Evolutionary conservation across 1,140 invertebrate species (phyloP), one percentile per base, ranked within the genome.

Genomic region (Rhopalosiphum maidis): DNA sequence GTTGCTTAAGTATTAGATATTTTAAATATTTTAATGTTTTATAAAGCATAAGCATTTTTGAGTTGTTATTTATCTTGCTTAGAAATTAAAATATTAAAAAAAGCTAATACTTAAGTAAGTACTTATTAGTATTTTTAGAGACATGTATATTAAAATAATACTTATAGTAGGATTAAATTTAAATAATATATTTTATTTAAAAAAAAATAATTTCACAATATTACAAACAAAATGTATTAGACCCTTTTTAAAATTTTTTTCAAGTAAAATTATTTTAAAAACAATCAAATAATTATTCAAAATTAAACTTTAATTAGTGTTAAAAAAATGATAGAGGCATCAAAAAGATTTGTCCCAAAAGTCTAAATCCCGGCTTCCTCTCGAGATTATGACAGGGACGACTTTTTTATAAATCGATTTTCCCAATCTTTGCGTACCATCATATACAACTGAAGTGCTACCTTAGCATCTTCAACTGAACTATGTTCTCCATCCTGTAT

Each of bases 401-500:
- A 4, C 41, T 41, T 93, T 93, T 87, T 90, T 93, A 93, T 11
- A 94, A 35, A 41, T 41, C 1, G 48, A 83, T 68, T 94, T 93
- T 98, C 98, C 98, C 98, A 98, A 60, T 96, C 96, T 91, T 96
- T 96, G 37, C 96, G 96, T 89, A 97, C 96, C 86, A 97, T 95
- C 87, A 97, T 97, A 94, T 99, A 99, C 0, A 99, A 95, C 93
- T 97, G 96, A 97, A 99, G 98, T 0, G 98, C 96, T 0, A 97
- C 97, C 93, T 97, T 96, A 0, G 98, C 98, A 95, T 99, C 98
- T 95, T 98, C 97, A 1, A 98, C 96, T 0, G 98, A 99, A 95
- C 96, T 97, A 95, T 99, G 99, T 95, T 99, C 98, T 1, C 98
- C 98, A 30, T 96, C 95, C 95, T 99, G 98, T 94, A 99, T 98